A percentile compares a stretch with the other conserved stretches of the same genome.
phyloP scores from a whole-genome alignment of 2,888 invertebrate species.

The Petrophora chlorosata region DNA sequence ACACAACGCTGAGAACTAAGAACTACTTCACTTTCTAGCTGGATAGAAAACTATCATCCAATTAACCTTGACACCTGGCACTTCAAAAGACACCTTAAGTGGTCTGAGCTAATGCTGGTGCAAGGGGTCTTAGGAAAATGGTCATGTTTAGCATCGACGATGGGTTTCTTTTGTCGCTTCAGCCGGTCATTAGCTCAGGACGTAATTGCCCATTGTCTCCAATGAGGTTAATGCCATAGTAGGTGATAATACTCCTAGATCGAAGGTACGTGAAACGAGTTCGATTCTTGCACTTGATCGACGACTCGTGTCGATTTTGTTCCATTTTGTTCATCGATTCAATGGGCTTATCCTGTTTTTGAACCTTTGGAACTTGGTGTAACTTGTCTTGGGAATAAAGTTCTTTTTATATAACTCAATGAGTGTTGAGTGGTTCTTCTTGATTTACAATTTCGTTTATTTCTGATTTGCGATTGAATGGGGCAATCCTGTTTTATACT shows the following conservation, averaged over 20 bases:
- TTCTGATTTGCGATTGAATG: slow-evolving; percentile 11
- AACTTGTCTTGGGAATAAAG: slow-evolving; percentile 10
- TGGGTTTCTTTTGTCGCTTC: slow-evolving; percentile 58
- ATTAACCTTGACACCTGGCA: slow-evolving; percentile 37
- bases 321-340: slow-evolving; percentile 2
- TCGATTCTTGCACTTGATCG: slow-evolving; percentile 8
- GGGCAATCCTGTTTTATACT: slow-evolving; percentile 9
- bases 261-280: slow-evolving; percentile 19
- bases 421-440: slow-evolving; percentile 1
- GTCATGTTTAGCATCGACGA: slow-evolving; percentile 43
- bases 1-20: slow-evolving; percentile 62
- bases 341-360: slow-evolving; percentile 20
- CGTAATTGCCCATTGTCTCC: slow-evolving; percentile 57
- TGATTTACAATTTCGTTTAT: slow-evolving; percentile 10
- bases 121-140: slow-evolving; percentile 6
- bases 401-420: slow-evolving; percentile 14
- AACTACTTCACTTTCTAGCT: slow-evolving; percentile 64
- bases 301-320: slow-evolving; percentile 12
- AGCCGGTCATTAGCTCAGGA: slow-evolving; percentile 44
- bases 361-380: slow-evolving; percentile 2
- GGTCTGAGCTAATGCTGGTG: background rate
- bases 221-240: slow-evolving; percentile 40
- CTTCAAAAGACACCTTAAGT: slow-evolving; percentile 13
- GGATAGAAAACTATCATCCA: slow-evolving; percentile 50
- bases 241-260: slow-evolving; percentile 34